Percentiles rank a stretch among this genome's conserved stretches.
Conservation (phyloP, 2,797 vertebrate species). For the Melopsittacus undulatus region DNA sequence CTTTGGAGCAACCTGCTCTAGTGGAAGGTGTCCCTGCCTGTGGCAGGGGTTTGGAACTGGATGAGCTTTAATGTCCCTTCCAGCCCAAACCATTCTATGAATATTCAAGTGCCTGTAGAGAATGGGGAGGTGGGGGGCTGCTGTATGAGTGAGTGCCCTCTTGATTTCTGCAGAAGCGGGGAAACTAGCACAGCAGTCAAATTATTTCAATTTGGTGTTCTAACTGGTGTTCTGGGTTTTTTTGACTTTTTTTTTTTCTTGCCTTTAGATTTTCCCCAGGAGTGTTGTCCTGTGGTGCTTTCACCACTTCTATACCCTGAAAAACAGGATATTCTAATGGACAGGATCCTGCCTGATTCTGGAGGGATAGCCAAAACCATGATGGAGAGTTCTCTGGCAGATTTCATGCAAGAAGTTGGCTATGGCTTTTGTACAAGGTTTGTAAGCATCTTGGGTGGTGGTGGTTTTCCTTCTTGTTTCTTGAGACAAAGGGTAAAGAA, state of each 20-base stretch:
- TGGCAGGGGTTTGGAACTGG: too few species aligned
- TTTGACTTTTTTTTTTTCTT: neutral
- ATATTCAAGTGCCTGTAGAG: neutral
- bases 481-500: neutral
- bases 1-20: too few species aligned
- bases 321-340: constrained; percentile 99
- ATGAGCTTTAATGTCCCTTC: too few species aligned
- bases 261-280: constrained; percentile 95
- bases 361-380: constrained; percentile 99
- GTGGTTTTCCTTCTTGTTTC: neutral
- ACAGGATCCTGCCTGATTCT: constrained; percentile 99
- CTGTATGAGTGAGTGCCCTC: neutral
- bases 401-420: constrained; percentile 99
- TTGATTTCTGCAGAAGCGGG: neutral
- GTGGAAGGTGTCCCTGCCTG: too few species aligned
- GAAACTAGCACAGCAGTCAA: neutral
- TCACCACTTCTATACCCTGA: constrained; percentile 99
- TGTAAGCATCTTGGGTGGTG: neutral
- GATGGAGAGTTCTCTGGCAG: constrained; percentile 99
- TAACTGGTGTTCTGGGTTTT: fast-evolving
- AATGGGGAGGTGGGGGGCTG: neutral
- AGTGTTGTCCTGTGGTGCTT: constrained; percentile 99
- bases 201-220: too few species aligned
- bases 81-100: too few species aligned
- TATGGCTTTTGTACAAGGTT: constrained; percentile 99